Base-by-base conservation (phyloP, 2,888 invertebrate species). In the Dinocampus coccinellae region DNA sequence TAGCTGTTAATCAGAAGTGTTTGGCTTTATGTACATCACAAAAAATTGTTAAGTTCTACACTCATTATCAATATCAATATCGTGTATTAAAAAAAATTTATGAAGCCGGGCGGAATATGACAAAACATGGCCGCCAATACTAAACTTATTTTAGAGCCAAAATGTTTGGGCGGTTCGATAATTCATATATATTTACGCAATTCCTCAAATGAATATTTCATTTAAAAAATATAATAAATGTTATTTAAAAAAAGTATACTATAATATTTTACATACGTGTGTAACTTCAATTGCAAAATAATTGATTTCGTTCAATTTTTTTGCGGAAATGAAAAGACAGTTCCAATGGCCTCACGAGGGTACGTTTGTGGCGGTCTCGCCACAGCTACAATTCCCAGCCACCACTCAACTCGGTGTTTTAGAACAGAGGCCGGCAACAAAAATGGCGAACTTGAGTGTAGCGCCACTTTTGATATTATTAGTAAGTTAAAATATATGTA, bases 91-190 rank as follows among this genome's bases (percentile, higher is more conserved):
- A 70, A 57, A 58, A 64, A 66, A 26, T 55, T 24, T 16, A 13
- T 22, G 13, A 60, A 60, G 29, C 62, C 69, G 69, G n/a, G 69
- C 57, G 62, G 20, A 62, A 62, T 55, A 69, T 42, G 0, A 57
- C 55, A 62, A 69, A 69, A n/a, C 39, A 69, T 69, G 69, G 69
- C 69, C 53, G 62, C 69, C 69, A 39, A 53, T 24, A 16, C 53
- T 52, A 53, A 67, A 42, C 47, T 6, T 22, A 26, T n/a, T 9
- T 16, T 13, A 2, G 39, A 24, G 39, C 29, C 13, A 61, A 34
- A 39, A 36, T 22, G 11, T 68, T 52, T 29, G 29, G n/a, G 34
- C 33, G 33, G 34, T 34, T n/a, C 26, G 3, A 65, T 16, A n/a
- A 29, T 26, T 29, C 26, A 47, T 39, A 33, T 24, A n/a, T 20